Evolutionary conservation across 2,888 invertebrate genomes (phyloP), one percentile per base, ranked within the genome.

Genomic region (Octodonta nipae): DNA sequence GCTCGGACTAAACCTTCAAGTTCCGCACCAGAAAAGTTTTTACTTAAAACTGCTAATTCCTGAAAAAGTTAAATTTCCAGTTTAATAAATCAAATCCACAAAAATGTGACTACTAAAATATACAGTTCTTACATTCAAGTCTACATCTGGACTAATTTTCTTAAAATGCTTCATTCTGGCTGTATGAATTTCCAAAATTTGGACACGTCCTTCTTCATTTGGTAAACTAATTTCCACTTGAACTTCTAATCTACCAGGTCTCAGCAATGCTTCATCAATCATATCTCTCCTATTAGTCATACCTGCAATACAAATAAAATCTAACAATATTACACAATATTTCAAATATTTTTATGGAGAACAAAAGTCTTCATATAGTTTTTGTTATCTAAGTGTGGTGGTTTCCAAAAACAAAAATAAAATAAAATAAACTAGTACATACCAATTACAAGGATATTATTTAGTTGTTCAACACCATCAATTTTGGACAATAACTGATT

Each of bases 401-500:
- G n/a, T n/a, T n/a, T n/a, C n/a, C n/a, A n/a, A n/a, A n/a, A n/a
- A n/a, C n/a, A n/a, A n/a, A n/a, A n/a, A n/a, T n/a, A n/a, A n/a
- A n/a, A n/a, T n/a, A n/a, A n/a, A n/a, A n/a, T n/a, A n/a, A n/a
- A n/a, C n/a, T n/a, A n/a, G n/a, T n/a, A n/a, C n/a, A n/a, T 44
- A 58, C 92, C 98, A 60, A 98, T 99, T 28, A 98, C 91, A 12
- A 98, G 73, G 55, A 98, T 96, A 57, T 98, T 98, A 65, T 99
- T 99, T 29, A 98, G 67, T 57, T 98, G 96, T 51, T 99, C 96
- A 26, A 99, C 96, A 43, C 84, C 98, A 65, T 98, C 98, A 50
- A 98, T 95, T 68, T 99, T 98, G 1, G 96, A 89, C 20, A 98
- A 70, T 52, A 98, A 71, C 57, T 98, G 98, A 68, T 98, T 99